phyloP scores from a whole-genome alignment of 1,140 invertebrate species.

The Cotesia vestalis region DNA sequence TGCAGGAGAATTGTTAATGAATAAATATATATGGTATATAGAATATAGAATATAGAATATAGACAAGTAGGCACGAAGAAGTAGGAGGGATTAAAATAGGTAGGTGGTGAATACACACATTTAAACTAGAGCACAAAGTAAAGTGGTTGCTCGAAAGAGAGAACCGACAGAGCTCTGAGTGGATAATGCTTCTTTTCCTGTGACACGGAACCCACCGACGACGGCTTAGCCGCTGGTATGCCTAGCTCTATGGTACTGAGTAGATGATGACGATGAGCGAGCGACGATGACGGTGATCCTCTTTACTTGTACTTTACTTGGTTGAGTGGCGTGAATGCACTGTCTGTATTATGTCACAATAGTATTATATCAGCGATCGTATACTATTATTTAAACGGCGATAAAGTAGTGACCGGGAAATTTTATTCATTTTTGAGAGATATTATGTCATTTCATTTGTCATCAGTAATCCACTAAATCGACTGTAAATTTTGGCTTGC shows the following conservation, averaged over 20 bases:
- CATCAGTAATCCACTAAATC: too few species aligned
- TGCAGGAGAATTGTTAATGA: background rate
- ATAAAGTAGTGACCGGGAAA: background rate
- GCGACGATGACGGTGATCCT: slow-evolving; percentile 14
- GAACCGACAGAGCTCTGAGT: slow-evolving; percentile 48
- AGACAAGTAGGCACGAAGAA: too few species aligned
- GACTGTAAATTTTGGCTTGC: too few species aligned
- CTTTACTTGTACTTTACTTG: too few species aligned
- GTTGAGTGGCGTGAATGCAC: background rate
- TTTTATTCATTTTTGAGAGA: too few species aligned
- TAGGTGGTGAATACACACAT: slow-evolving; percentile 42
- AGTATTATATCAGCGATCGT: background rate
- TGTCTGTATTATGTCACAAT: background rate
- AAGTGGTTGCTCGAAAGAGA: slow-evolving; percentile 40
- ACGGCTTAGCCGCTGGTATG: slow-evolving; percentile 24
- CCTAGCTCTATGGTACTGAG: too few species aligned
- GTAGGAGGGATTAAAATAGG: slow-evolving; percentile 42
- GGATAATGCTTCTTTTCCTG: slow-evolving; percentile 61
- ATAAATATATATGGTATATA: background rate
- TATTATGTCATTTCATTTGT: too few species aligned
- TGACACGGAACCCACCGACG: slow-evolving; percentile 49
- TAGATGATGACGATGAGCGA: too few species aligned
- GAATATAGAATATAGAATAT: too few species aligned
- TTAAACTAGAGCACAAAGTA: slow-evolving; percentile 56
- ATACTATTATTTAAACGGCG: background rate